These are phyloP conservation scores for Micrastur ruficollis DNA, from an alignment of 2,797 vertebrate species.

Conservation along the genomic window DNA sequence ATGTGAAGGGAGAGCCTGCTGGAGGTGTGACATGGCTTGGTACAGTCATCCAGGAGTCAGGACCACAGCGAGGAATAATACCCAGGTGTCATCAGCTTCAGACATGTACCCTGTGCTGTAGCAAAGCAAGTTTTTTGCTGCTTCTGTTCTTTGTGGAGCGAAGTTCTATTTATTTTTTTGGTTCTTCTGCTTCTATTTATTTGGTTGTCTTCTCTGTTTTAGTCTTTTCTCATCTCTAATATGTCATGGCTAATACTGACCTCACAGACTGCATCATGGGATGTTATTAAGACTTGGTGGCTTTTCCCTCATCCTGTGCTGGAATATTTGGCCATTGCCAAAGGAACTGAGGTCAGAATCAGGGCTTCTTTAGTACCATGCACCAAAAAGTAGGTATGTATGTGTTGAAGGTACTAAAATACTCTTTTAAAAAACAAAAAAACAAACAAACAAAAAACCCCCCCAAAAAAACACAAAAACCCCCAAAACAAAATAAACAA, in stretches of 20 bases:
- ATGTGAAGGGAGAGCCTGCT: not conserved
- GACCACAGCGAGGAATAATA: not conserved
- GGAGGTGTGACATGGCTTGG: not conserved
- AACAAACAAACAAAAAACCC: not conserved
- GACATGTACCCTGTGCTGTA: not conserved
- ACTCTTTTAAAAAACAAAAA: not conserved
- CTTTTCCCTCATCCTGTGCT: not conserved
- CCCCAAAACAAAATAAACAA: no score
- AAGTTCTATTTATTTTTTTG: not conserved
- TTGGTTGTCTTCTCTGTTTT: not conserved
- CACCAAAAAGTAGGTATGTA: not conserved
- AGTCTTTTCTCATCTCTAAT: not conserved
- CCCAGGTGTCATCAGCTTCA: not conserved
- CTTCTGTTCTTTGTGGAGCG: not conserved
- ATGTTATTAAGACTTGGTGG: not conserved
- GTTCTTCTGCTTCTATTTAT: not conserved
- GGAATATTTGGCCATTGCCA: not conserved
- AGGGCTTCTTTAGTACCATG: not conserved
- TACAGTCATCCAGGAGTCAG: not conserved
- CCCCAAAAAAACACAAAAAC: not conserved
- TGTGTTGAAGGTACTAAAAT: not conserved
- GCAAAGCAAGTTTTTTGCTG: not conserved
- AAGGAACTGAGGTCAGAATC: not conserved
- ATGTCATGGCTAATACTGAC: not conserved
- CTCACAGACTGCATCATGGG: not conserved